These are phyloP conservation scores for Phocides pigmalion DNA, from an alignment of 1,140 invertebrate species.

Conservation along the genomic window DNA sequence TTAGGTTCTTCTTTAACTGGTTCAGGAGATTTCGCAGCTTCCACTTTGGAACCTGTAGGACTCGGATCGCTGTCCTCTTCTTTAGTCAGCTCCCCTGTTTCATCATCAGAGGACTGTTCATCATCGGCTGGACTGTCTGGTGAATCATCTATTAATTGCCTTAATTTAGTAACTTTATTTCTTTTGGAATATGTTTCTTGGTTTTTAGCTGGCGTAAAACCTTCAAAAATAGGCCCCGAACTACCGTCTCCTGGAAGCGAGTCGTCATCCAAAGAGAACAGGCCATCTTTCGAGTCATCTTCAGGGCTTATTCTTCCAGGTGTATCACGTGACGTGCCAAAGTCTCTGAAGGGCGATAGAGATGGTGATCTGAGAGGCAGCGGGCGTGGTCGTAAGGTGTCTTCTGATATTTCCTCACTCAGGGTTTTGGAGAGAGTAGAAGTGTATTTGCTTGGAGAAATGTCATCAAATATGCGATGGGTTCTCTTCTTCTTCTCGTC, in stretches of 20 bases:
- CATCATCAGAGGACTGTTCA: constrained; percentile 85
- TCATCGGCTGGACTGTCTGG: constrained; percentile 81
- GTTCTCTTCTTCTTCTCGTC: constrained; percentile 86
- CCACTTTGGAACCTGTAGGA: constrained; percentile 42
- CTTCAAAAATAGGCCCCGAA: constrained; percentile 79
- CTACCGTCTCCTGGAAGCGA: constrained; percentile 82
- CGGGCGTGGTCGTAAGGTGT: constrained; percentile 59
- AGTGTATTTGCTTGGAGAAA: constrained; percentile 80
- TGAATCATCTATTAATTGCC: constrained; percentile 80
- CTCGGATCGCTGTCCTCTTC: constrained; percentile 50
- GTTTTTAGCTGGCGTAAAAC: constrained; percentile 82
- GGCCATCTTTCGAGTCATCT: constrained; percentile 85
- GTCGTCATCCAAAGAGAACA: constrained; percentile 85
- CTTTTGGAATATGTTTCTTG: constrained; percentile 83
- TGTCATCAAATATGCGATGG: constrained; percentile 84
- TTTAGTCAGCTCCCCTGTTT: constrained; percentile 81
- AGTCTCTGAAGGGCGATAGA: constrained; percentile 79
- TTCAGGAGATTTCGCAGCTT: constrained; percentile 53
- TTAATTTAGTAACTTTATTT: constrained; percentile 80
- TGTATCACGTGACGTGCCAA: constrained; percentile 52
- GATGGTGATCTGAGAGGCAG: constrained; percentile 70
- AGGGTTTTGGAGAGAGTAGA: constrained; percentile 72
- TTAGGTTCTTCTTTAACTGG: constrained; percentile 46
- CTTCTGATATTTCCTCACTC: constrained; percentile 77
- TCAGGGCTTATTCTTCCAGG: constrained; percentile 65